These are phyloP conservation scores for Bhutanitis thaidina DNA, from an alignment of 2,888 invertebrate genomes.

Conservation along the genomic window DNA sequence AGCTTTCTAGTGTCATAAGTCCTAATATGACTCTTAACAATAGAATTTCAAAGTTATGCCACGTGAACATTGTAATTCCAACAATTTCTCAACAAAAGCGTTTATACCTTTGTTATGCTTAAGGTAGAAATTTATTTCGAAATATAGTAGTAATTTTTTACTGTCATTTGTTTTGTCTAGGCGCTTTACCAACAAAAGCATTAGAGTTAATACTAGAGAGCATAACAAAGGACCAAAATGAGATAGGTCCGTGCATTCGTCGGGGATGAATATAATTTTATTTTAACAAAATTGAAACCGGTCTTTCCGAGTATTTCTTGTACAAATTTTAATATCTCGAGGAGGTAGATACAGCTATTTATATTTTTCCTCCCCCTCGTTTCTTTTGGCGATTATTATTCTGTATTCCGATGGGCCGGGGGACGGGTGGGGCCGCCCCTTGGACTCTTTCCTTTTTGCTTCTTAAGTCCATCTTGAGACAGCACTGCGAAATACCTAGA, in stretches of 20 bases:
- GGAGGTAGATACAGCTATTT: slow-evolving; percentile 71
- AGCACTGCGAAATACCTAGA: slow-evolving; percentile 42
- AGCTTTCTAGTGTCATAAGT: too few species aligned
- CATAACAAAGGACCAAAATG: slow-evolving; percentile 27
- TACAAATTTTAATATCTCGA: slow-evolving; percentile 75
- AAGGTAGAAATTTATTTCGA: too few species aligned
- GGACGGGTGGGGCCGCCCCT: slow-evolving; percentile 52
- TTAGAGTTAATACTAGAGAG: slow-evolving; percentile 19
- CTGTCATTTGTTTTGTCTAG: background rate
- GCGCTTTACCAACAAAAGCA: slow-evolving; percentile 15
- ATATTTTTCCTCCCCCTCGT: slow-evolving; percentile 74
- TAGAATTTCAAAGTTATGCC: too few species aligned
- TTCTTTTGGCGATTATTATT: slow-evolving; percentile 80
- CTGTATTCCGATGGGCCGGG: slow-evolving; percentile 73
- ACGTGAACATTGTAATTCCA: too few species aligned
- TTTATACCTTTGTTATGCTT: too few species aligned
- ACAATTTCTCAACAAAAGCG: too few species aligned
- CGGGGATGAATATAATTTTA: slow-evolving; percentile 55
- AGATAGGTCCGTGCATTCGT: slow-evolving; percentile 24
- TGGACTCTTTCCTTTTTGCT: slow-evolving; percentile 79
- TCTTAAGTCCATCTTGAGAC: slow-evolving; percentile 80
- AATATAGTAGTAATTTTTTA: too few species aligned
- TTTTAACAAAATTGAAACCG: slow-evolving; percentile 66
- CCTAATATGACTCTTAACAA: too few species aligned
- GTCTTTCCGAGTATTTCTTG: slow-evolving; percentile 49